Percentiles rank a stretch among this genome's conserved stretches.
These are phyloP conservation scores for Adrianichthys oophorus DNA, from an alignment of 2,797 vertebrate genomes.

Conservation along the genomic window DNA sequence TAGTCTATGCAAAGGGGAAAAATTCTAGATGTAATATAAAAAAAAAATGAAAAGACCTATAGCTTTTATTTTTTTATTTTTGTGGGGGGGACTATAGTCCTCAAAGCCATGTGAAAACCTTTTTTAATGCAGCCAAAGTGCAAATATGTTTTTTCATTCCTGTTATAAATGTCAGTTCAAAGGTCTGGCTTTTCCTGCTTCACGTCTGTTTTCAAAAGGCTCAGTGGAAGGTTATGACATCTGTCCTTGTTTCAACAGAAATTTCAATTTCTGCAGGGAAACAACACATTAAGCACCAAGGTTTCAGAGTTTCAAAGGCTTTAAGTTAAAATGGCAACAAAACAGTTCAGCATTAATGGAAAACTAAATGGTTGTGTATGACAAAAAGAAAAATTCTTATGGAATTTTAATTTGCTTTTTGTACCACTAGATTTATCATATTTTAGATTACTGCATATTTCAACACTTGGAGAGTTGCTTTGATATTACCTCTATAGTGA, in stretches of 20 bases:
- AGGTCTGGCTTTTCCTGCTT: background rate
- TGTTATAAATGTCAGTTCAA: conserved; percentile 3
- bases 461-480: too few species aligned
- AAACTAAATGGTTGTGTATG: background rate
- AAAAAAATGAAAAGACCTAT: too few species aligned
- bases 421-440: too few species aligned
- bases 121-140: background rate
- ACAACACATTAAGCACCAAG: background rate
- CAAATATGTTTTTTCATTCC: background rate
- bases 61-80: too few species aligned
- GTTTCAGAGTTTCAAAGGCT: background rate
- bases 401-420: too few species aligned
- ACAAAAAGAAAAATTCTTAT: background rate
- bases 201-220: conserved; percentile 1
- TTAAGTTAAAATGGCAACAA: background rate
- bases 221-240: background rate
- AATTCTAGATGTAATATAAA: too few species aligned
- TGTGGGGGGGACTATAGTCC: background rate
- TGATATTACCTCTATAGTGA: too few species aligned
- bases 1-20: background rate
- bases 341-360: conserved; percentile 1
- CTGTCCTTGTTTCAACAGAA: conserved; percentile 3
- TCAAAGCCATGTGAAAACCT: background rate
- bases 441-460: too few species aligned
- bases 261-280: background rate